Conservation (phyloP, 1,140 invertebrate species). For the Drosophila nannoptera region DNA sequence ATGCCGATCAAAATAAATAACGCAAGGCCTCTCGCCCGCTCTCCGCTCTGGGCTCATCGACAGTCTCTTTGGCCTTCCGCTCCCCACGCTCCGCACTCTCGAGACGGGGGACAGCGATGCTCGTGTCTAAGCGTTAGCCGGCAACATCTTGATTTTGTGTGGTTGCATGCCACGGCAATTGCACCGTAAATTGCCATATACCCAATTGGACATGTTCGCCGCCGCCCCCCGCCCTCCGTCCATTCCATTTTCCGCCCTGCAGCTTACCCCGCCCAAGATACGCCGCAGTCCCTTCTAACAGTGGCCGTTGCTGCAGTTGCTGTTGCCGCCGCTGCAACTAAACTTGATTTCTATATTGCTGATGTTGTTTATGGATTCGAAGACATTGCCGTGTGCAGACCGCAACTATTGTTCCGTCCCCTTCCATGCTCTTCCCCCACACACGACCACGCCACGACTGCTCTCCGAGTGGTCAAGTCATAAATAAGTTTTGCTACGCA, state of each 20-base stretch:
- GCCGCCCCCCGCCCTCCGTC: background rate
- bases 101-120: background rate
- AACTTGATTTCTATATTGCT: slow-evolving; percentile 68
- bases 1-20: slow-evolving; percentile 71
- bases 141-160: slow-evolving; percentile 66
- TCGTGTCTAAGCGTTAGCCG: slow-evolving; percentile 64
- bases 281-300: slow-evolving; percentile 5
- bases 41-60: too few relatives aligned
- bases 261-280: background rate
- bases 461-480: slow-evolving; percentile 63
- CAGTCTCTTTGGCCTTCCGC: too few relatives aligned
- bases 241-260: background rate
- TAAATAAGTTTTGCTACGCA: slow-evolving; percentile 60
- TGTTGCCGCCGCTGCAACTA: slow-evolving; percentile 23
- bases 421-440: background rate
- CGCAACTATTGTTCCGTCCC: background rate
- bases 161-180: slow-evolving; percentile 16
- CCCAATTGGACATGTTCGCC: slow-evolving; percentile 17
- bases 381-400: background rate
- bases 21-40: slow-evolving; percentile 26
- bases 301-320: slow-evolving; percentile 15
- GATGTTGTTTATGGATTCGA: slow-evolving; percentile 61
- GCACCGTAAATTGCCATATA: slow-evolving; percentile 36
- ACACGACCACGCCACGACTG: background rate
- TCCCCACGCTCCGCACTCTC: too few relatives aligned